Percentiles rank a stretch among this genome's conserved stretches.
phyloP scores from a whole-genome alignment of 2,797 vertebrate genomes.

The Trachops cirrhosus region DNA sequence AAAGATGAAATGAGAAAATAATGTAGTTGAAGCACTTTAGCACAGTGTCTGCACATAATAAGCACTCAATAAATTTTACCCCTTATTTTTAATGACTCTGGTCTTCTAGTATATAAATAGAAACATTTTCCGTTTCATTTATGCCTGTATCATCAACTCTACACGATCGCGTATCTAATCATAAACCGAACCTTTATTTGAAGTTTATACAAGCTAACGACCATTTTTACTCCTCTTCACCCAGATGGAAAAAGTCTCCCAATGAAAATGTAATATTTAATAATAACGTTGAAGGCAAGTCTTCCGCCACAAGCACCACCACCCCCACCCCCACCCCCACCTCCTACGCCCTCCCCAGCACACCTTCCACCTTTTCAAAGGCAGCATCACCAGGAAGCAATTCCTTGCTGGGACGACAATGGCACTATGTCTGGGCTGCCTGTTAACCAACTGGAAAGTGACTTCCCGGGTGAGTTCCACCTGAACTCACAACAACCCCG shows the following conservation, averaged over 20 bases:
- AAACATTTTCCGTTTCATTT: background rate
- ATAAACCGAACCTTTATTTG: background rate
- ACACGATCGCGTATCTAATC: background rate
- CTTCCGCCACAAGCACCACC: background rate
- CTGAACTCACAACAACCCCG: background rate
- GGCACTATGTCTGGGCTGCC: background rate
- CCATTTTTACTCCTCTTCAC: background rate
- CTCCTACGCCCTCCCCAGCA: background rate
- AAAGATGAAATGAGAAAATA: background rate
- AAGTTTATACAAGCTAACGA: background rate
- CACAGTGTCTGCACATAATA: background rate
- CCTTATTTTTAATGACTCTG: background rate
- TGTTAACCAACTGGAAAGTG: background rate
- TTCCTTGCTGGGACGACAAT: background rate
- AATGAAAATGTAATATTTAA: background rate
- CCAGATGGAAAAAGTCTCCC: background rate
- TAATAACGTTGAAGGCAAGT: background rate
- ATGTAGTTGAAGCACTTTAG: background rate
- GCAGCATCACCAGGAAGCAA: background rate
- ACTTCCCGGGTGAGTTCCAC: background rate
- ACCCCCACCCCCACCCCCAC: fast-evolving
- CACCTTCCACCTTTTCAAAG: background rate
- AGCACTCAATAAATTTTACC: background rate
- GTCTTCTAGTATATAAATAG: background rate
- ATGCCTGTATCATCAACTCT: background rate